A percentile compares a stretch with the other conserved stretches of the same genome.
These are phyloP conservation scores for Andrena bucephala DNA, from an alignment of 2,888 invertebrate genomes.

Conservation along the genomic window DNA sequence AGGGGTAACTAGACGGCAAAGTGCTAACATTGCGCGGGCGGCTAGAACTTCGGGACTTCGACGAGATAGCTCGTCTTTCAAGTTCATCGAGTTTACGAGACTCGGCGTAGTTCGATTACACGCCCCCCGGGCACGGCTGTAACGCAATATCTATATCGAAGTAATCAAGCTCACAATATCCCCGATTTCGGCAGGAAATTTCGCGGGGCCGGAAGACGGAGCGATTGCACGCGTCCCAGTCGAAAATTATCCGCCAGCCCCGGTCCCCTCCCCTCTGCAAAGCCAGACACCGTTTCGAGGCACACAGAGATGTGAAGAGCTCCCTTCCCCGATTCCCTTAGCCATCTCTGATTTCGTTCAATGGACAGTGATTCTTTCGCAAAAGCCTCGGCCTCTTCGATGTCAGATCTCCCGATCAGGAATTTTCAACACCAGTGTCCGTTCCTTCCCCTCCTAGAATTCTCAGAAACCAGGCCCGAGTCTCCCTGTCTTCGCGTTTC, in stretches of 20 bases:
- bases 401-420: too few relatives aligned
- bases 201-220: conserved; percentile 35
- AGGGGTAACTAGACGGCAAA: conserved; percentile 45
- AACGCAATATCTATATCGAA: conserved; percentile 69
- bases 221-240: conserved; percentile 19
- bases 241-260: conserved; percentile 20
- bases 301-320: not conserved
- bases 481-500: not conserved
- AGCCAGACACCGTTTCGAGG: not conserved
- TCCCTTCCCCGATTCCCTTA: not conserved
- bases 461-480: not conserved
- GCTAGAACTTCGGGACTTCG: conserved; percentile 51
- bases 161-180: conserved; percentile 68
- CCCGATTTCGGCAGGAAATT: conserved; percentile 68
- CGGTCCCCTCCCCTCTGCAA: not conserved
- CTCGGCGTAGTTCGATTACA: conserved; percentile 65
- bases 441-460: too few relatives aligned
- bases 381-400: too few relatives aligned
- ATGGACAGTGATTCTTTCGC: too few relatives aligned
- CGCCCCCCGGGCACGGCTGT: conserved; percentile 62
- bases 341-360: not conserved
- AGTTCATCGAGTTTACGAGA: conserved; percentile 64
- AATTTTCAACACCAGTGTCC: too few relatives aligned
- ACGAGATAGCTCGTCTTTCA: conserved; percentile 58
- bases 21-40: conserved; percentile 49